phyloP scores from a whole-genome alignment of 2,113 vertebrate species.

The Percopsis transmontana region DNA sequence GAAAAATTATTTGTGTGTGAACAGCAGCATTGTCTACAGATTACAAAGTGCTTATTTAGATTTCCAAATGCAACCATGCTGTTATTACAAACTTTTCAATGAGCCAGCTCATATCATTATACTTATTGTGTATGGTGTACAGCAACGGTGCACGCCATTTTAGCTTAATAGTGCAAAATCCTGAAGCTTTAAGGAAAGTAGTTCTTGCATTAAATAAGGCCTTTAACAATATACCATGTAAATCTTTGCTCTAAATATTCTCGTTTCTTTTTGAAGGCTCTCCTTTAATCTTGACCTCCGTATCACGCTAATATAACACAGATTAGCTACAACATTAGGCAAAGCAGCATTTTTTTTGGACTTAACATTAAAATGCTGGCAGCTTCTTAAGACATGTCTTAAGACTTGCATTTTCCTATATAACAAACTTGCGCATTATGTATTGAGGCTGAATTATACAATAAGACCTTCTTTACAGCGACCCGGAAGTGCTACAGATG shows the following conservation, averaged over 20 bases:
- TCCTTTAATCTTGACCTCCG: not conserved
- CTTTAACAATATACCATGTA: constrained; percentile 17
- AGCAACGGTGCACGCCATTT: not conserved
- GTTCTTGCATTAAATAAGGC: constrained; percentile 10
- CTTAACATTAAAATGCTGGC: too few species aligned
- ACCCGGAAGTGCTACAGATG: too few species aligned
- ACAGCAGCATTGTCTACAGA: constrained; percentile 37
- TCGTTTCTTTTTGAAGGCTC: not conserved
- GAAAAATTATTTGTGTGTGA: constrained; percentile 2
- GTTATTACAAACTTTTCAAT: not conserved
- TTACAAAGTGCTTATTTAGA: constrained; percentile 30
- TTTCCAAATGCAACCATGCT: not conserved
- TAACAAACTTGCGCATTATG: too few species aligned
- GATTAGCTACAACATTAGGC: too few species aligned
- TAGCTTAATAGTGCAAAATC: not conserved
- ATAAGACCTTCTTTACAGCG: too few species aligned
- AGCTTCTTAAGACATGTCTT: not conserved
- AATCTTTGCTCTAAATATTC: not conserved
- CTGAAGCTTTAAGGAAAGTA: constrained; percentile 8
- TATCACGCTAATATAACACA: too few species aligned
- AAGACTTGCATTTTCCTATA: not conserved
- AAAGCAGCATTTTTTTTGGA: too few species aligned
- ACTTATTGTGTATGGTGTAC: constrained; percentile 3
- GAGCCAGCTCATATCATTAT: constrained; percentile 16
- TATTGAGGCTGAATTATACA: too few species aligned